Conservation (phyloP, 1,140 invertebrate species). For the Zaprionus vittiger region DNA sequence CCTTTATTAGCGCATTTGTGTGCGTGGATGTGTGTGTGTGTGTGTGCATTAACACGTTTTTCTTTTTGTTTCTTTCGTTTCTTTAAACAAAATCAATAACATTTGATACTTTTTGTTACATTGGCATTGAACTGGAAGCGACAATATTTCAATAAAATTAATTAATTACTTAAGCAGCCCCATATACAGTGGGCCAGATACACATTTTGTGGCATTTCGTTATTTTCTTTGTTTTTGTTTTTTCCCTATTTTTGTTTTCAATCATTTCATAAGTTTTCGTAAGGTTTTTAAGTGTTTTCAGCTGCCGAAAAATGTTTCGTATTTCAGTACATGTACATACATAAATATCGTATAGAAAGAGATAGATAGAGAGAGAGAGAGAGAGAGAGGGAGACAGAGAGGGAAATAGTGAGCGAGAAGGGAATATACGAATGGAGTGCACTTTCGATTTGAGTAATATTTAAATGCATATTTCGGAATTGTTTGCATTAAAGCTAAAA, state of each 20-base stretch:
- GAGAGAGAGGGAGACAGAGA: background rate
- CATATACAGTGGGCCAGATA: conserved; percentile 27
- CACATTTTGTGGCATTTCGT: conserved; percentile 33
- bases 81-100: conserved; percentile 41
- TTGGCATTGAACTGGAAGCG: conserved; percentile 48
- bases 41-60: conserved; percentile 8
- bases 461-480: conserved; percentile 45
- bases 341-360: conserved; percentile 22
- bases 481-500: conserved; percentile 22
- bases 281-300: conserved; percentile 26
- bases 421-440: conserved; percentile 14
- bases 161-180: conserved; percentile 28
- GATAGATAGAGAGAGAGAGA: background rate
- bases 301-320: conserved; percentile 35
- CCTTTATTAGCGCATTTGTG: conserved; percentile 37
- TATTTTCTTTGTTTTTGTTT: conserved; percentile 4
- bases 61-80: conserved; percentile 4
- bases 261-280: background rate
- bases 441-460: conserved; percentile 8
- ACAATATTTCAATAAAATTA: conserved; percentile 38
- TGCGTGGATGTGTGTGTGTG: conserved; percentile 12
- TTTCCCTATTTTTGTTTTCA: background rate
- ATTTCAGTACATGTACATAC: conserved; percentile 26
- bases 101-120: conserved; percentile 47
- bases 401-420: conserved; percentile 10